Evolutionary conservation across 2,113 vertebrate genomes (phyloP).

Genomic region (Sturnus vulgaris): DNA sequence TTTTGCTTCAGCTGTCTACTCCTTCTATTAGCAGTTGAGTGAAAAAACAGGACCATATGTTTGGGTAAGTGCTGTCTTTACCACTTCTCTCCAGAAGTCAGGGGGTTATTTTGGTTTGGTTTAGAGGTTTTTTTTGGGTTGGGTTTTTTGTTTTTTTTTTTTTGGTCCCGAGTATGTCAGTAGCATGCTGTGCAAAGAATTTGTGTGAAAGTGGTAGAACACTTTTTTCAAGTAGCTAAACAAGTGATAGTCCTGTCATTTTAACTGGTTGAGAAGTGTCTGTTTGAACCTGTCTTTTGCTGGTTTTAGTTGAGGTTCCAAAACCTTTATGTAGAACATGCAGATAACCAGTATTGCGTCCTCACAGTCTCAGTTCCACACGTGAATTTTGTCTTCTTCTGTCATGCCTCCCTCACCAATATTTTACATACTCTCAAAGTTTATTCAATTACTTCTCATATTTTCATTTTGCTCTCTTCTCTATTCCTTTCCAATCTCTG

Average conservation of each 20-base stretch:
- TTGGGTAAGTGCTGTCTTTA: background rate
- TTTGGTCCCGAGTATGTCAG: background rate
- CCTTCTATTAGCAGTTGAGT: background rate
- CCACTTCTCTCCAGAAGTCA: background rate
- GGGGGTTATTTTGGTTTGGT: background rate
- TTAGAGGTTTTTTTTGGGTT: background rate
- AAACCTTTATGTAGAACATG: background rate
- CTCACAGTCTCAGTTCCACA: background rate
- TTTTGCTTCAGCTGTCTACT: background rate
- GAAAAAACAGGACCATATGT: background rate
- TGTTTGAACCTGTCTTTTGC: background rate
- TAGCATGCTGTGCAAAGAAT: background rate
- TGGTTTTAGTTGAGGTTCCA: background rate
- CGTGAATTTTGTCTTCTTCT: background rate
- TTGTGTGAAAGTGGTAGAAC: background rate
- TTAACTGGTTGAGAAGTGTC: background rate
- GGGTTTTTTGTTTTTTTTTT: background rate
- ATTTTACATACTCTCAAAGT: background rate
- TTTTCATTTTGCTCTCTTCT: background rate
- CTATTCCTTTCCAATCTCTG: background rate
- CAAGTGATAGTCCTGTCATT: background rate
- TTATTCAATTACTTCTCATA: background rate
- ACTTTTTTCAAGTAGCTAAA: background rate
- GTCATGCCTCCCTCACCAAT: background rate
- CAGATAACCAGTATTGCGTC: background rate